Percentiles rank a stretch among this genome's conserved stretches.
Conservation (phyloP, 2,797 vertebrate genomes). For the Babyrousa celebensis region DNA sequence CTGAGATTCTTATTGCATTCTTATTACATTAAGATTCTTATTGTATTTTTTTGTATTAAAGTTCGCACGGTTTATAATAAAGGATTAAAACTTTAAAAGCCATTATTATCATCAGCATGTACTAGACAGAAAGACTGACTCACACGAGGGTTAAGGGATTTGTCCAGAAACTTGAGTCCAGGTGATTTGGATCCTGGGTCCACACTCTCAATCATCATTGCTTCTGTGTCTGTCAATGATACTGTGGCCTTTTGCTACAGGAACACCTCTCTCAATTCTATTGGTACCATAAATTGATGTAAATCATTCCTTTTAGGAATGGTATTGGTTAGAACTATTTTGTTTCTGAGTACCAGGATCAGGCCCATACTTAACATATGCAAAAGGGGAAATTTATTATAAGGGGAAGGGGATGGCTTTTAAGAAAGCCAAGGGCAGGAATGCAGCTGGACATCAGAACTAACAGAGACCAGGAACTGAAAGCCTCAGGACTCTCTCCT, state of each 20-base stretch:
- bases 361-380: background rate
- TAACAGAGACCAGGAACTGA: background rate
- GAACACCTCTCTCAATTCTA: background rate
- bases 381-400: background rate
- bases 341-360: slow-evolving; percentile 5
- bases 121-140: slow-evolving; percentile 22
- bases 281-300: background rate
- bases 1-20: too few relatives aligned
- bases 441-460: background rate
- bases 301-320: background rate
- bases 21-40: too few relatives aligned
- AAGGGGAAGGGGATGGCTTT: background rate
- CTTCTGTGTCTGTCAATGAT: background rate
- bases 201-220: fast-evolving
- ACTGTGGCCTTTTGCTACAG: background rate
- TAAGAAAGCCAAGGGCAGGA: background rate
- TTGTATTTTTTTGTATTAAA: too few relatives aligned
- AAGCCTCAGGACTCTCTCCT: too few relatives aligned
- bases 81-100: too few relatives aligned
- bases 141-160: background rate
- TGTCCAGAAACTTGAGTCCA: background rate
- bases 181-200: background rate
- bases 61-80: too few relatives aligned
- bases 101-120: background rate
- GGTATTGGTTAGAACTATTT: slow-evolving; percentile 37